Evolutionary conservation across 2,113 vertebrate genomes (phyloP), one percentile per base, ranked within the genome.

Genomic region (Perca fluviatilis): DNA sequence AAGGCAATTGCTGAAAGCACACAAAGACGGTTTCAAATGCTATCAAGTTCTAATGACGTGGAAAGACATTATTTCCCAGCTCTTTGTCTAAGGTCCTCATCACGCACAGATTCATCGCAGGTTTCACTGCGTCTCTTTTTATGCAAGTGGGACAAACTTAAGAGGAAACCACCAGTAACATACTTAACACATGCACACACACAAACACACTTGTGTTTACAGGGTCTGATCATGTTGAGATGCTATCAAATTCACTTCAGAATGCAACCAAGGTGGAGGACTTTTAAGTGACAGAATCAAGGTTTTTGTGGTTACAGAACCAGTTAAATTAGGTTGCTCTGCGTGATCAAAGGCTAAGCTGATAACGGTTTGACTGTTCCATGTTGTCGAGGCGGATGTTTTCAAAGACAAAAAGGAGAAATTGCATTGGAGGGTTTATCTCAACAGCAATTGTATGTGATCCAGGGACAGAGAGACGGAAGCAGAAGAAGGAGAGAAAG

Each of bases 341-440:
- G 46, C 25, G 14, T 89, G 91, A 93, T 93, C 92, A 92, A 91
- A 93, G 92, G 74, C 67, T 62, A 43, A 66, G 57, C 54, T 62
- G 85, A 84, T 80, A 47, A 5, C 7, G 30, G 13, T 77, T 77
- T 87, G 82, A 89, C 76, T 81, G 76, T 60, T 86, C 46, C 13
- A 19, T 79, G 60, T 67, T 81, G 65, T 66, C 6, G 21, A 75
- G 70, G 53, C 46, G 23, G 77, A 82, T 86, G 80, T 79, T 84
- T 89, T 77, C 64, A 82, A 61, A 88, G 60, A 75, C 54, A 40
- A 83, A 83, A 78, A 79, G 60, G 30, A 76, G 62, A 79, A 63
- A 84, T 64, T 74, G 80, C 84, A 84, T 65, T 6, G 30, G 72
- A 73, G 57, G 53, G 67, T 74, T 91, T 90, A 83, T 80, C 69